A percentile compares a stretch with the other conserved stretches of the same genome.
phyloP scores from a whole-genome alignment of 1,140 invertebrate genomes.

The Eupristina koningsbergeri region DNA sequence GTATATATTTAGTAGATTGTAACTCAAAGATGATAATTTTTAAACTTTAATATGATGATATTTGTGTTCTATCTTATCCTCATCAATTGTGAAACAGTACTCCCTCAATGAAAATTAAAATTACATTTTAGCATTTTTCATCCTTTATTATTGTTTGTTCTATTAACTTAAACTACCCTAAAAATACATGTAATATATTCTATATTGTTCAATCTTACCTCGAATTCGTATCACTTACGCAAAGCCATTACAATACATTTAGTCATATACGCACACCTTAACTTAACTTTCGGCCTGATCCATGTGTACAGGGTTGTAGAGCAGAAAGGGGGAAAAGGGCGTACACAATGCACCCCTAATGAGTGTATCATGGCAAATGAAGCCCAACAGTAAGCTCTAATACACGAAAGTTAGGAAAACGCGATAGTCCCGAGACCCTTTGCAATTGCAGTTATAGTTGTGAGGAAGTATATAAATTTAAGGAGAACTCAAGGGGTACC shows the following conservation, averaged over 20 bases:
- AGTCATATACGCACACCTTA: constrained; percentile 16
- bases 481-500: not conserved
- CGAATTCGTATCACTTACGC: constrained; percentile 38
- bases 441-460: not conserved
- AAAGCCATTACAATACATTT: constrained; percentile 41
- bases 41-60: too few species aligned
- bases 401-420: constrained; percentile 41
- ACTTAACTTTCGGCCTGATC: not conserved
- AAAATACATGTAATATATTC: constrained; percentile 31
- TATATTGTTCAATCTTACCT: constrained; percentile 28
- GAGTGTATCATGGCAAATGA: constrained; percentile 42
- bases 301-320: not conserved
- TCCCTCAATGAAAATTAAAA: too few species aligned
- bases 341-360: constrained; percentile 43
- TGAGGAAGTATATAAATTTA: not conserved
- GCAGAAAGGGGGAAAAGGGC: not conserved
- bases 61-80: too few species aligned
- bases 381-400: not conserved
- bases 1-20: too few species aligned
- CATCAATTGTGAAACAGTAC: too few species aligned
- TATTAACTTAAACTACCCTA: constrained; percentile 11
- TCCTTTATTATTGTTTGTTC: not conserved
- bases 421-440: constrained; percentile 15
- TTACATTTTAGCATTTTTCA: not conserved
- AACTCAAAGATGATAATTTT: too few species aligned